A percentile compares a stretch with the other conserved stretches of the same genome.
Evolutionary conservation across 2,113 vertebrate genomes (phyloP).

Genomic region (Syngnathus floridae): DNA sequence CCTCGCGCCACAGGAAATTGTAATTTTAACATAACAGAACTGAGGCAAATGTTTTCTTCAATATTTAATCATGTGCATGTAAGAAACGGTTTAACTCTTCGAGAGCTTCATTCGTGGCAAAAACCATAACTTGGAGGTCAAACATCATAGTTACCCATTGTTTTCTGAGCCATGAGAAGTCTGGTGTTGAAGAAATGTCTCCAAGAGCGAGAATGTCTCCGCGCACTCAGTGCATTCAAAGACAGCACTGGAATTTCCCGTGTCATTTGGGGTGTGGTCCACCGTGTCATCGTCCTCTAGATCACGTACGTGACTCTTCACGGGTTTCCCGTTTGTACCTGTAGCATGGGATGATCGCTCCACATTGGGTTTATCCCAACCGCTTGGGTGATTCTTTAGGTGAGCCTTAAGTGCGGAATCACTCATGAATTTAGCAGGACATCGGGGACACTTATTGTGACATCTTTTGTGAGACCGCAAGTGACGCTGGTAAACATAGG

Average conservation of each 20-base stretch:
- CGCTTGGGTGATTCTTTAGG: constrained; percentile 56
- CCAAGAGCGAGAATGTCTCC: constrained; percentile 63
- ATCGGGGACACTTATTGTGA: constrained; percentile 54
- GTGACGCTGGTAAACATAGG: constrained; percentile 71
- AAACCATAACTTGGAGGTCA: constrained; percentile 6
- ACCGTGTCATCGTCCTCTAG: constrained; percentile 35
- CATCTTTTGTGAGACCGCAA: constrained; percentile 69
- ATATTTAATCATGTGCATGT: constrained; percentile 6
- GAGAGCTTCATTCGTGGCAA: constrained; percentile 15
- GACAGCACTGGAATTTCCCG: constrained; percentile 45
- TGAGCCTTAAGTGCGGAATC: constrained; percentile 59
- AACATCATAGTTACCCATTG: constrained; percentile 29
- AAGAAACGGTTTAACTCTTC: constrained; percentile 15
- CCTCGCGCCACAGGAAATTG: neutral
- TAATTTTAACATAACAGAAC: constrained; percentile 4
- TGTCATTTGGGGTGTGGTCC: constrained; percentile 38
- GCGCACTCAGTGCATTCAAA: constrained; percentile 72
- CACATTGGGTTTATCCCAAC: constrained; percentile 22
- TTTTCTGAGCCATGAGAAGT: constrained; percentile 60
- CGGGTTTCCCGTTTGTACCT: constrained; percentile 17
- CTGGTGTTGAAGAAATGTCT: constrained; percentile 70
- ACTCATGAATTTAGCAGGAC: constrained; percentile 61
- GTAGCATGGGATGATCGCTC: constrained; percentile 21
- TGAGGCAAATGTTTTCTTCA: constrained; percentile 6
- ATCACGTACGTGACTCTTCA: constrained; percentile 35